These are phyloP conservation scores for Pitta sordida DNA, from an alignment of 2,113 vertebrate genomes.

Conservation along the genomic window DNA sequence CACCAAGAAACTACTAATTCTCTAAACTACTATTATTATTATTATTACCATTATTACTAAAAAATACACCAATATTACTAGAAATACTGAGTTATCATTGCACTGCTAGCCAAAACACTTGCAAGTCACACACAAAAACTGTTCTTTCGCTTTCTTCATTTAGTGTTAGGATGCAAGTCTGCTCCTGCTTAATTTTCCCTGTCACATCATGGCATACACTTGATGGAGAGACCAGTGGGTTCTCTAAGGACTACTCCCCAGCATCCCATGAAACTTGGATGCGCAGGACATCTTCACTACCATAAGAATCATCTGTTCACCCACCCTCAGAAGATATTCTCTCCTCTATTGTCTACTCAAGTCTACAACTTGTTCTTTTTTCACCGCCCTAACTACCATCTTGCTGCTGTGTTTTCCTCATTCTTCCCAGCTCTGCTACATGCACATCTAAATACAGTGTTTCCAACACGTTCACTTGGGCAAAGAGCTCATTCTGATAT, in stretches of 20 bases:
- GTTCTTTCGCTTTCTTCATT: not conserved
- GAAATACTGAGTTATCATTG: not conserved
- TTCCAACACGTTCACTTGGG: not conserved
- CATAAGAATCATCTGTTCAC: not conserved
- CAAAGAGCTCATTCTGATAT: not conserved
- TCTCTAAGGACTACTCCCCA: not conserved
- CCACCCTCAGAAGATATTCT: not conserved
- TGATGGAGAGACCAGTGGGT: not conserved
- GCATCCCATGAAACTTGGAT: not conserved
- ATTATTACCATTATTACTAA: no score
- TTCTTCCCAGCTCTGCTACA: not conserved
- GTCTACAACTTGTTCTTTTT: not conserved
- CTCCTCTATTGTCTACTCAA: not conserved
- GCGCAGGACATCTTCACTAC: not conserved
- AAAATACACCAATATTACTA: not conserved
- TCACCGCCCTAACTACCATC: not conserved
- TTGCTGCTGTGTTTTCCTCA: not conserved
- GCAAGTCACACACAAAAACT: not conserved
- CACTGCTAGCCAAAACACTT: not conserved
- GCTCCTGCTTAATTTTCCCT: not conserved
- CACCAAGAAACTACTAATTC: not conserved
- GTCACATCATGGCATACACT: not conserved
- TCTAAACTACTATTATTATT: not conserved
- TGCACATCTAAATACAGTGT: not conserved
- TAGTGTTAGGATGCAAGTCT: not conserved